Evolutionary conservation across 2,797 vertebrate genomes (phyloP), one percentile per base, ranked within the genome.

Genomic region (Eulemur rubriventer): DNA sequence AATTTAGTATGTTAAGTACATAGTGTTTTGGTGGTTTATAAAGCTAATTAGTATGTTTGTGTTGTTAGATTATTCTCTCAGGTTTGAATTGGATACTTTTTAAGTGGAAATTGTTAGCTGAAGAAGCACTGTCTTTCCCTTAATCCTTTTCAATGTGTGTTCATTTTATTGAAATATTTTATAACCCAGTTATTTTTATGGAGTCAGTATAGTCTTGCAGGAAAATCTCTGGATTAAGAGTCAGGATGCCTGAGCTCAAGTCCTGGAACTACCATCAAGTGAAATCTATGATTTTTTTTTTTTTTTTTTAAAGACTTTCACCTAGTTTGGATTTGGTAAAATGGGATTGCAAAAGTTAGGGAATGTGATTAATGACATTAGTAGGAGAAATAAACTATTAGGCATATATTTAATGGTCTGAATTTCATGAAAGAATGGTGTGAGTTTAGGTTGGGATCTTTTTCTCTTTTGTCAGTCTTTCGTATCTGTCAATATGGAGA

Each of bases 101-200:
- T 96, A 96, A 96, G 82, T 97, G 70, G 95, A 95, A 92, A 80
- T 73, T 95, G 82, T 96, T 84, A 96, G 61, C 70, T 94, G 82
- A 91, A 89, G 91, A 80, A 81, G 59, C 63, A 70, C 78, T 84
- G 52, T 82, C 92, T 92, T 97, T 96, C 82, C 83, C 50, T 86
- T 91, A 94, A 95, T 97, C 59, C 79, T 94, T 96, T 95, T 96
- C 92, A 89, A 6, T 92, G 83, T 96, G 88, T 96, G 86, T 92
- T 97, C 92, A 41, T 78, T 97, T 97, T 95, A 96, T 96, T 97
- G 96, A 96, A 97, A 79, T 95, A 90, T 84, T 97, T 97, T 97
- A 90, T 95, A 97, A 96, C 93, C 65, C 86, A 96, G 59, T 97
- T 96, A 95, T 97, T 97, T 97, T 96, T 97, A 94, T 95, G 94